These are phyloP conservation scores for Melanotaenia boesemani DNA, from an alignment of 2,797 vertebrate genomes.

Conservation along the genomic window DNA sequence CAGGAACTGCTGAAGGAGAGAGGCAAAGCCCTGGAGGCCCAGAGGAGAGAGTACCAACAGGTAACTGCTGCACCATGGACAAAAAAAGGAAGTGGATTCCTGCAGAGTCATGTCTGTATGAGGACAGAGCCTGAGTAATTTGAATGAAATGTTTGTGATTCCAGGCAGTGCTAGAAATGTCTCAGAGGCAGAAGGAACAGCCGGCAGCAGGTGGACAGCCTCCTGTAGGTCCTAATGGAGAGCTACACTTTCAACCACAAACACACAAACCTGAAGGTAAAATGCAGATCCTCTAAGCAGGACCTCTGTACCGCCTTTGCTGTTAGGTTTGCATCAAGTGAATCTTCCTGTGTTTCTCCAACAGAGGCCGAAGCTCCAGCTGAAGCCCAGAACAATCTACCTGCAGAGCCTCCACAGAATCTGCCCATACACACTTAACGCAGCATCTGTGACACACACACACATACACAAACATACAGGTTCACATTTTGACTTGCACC, in stretches of 20 bases:
- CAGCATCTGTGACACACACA: slow-evolving; percentile 7
- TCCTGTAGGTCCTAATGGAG: slow-evolving; percentile 80
- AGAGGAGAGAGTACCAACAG: slow-evolving; percentile 92
- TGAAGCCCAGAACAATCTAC: slow-evolving; percentile 69
- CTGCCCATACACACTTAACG: slow-evolving; percentile 75
- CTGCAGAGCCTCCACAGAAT: slow-evolving; percentile 84
- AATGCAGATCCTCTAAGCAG: slow-evolving; percentile 30
- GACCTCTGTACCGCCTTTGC: background rate
- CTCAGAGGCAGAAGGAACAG: slow-evolving; percentile 87
- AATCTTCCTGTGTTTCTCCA: slow-evolving; percentile 7
- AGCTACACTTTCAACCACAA: slow-evolving; percentile 83
- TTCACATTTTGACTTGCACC: slow-evolving; percentile 44
- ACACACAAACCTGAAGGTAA: slow-evolving; percentile 65
- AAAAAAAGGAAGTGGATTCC: background rate
- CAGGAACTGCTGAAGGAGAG: slow-evolving; percentile 85
- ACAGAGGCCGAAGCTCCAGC: slow-evolving; percentile 73
- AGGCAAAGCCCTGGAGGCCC: slow-evolving; percentile 88
- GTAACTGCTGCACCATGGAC: slow-evolving; percentile 57
- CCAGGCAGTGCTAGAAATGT: slow-evolving; percentile 91
- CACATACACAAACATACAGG: slow-evolving; percentile 23
- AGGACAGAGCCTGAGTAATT: background rate
- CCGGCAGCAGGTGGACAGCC: slow-evolving; percentile 71
- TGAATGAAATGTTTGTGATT: background rate
- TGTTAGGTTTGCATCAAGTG: background rate
- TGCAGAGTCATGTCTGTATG: too few species aligned